Base-by-base conservation (phyloP, 1,140 invertebrate species). In the Drosophila littoralis region DNA sequence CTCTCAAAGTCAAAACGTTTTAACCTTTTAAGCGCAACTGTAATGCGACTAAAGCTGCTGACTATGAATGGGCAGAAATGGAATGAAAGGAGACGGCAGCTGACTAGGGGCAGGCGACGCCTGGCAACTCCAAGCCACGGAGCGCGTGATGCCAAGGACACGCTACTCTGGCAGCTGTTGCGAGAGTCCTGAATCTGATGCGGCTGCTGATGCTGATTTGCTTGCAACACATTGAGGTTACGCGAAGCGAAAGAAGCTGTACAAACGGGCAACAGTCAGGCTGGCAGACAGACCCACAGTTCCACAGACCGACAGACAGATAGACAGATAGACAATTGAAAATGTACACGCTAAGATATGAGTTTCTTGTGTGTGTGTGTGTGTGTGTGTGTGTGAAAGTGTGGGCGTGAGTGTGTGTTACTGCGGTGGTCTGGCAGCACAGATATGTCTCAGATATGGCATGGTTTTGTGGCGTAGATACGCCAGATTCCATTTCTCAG, bases 11-110 rank as follows among this genome's bases (percentile, higher is more conserved):
- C 79, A 83, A 88, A 86, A 79, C 76, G 79, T 79, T 86, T 86
- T 86, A 86, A 88, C 82, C 79, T 88, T 86, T 86, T 86, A 88
- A 88, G 82, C 83, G 67, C 68, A 85, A 67, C 71, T 75, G 83
- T 88, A 86, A 86, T 86, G 72, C 82, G 82, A 79, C 79, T 76
- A 88, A 79, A 86, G 79, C 81, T 80, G 57, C 75, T 63, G 55
- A 77, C 66, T 66, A 51, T 68, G 45, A 51, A 71, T 71, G 61
- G 45, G 38, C 59, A 15, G 35, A 71, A 52, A 12, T 48, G 50
- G 12, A n/a, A 5, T 15, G 9, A 13, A 13, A 36, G 2, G 55
- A 51, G 42, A 38, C 12, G 43, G 60, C 46, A 28, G 46, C 33
- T 50, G 46, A n/a, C 9, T 60, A 10, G 38, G 48, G 15, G 70